Evolutionary conservation across 1,140 invertebrate genomes (phyloP), one percentile per base, ranked within the genome.

Genomic region (Bombus cullumanus): DNA sequence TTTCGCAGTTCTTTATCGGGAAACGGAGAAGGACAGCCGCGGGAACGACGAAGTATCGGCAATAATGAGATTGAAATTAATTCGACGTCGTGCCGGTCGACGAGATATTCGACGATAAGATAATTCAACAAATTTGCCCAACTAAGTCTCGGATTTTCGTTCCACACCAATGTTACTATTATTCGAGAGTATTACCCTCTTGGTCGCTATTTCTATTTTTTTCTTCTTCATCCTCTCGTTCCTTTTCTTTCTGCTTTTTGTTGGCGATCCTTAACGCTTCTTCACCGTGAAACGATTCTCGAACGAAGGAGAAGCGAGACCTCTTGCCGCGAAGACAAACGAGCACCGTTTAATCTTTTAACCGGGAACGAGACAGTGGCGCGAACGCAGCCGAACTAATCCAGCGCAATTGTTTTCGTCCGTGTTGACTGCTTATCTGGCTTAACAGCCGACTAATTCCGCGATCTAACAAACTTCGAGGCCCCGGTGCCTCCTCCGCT

Each of bases 381-480:
- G 89, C 66, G 85, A 85, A 71, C 83, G 86, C 81, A 75, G 81
- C 85, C 87, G 87, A 85, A 81, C 77, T 91, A 93, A 92, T 94
- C 91, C 91, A 89, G 88, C 78, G 90, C 91, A 94, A 94, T 93
- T 94, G 94, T 94, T 95, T 94, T 93, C 93, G 86, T 91, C 88
- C 93, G 92, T 94, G 94, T 94, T 93, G 90, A 87, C 92, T 94
- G 93, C 94, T 95, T 95, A 95, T 95, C 94, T 92, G 92, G 93
- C 92, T 94, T 94, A 95, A 95, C 94, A 92, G 94, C 91, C 93
- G 94, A 95, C 94, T 95, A 94, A 95, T 93, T 95, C 92, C 85
- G 87, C 88, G 90, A 93, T 94, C 91, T 92, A 93, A 92, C 91
- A 91, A 94, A 95, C 86, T 94, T 94, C 89, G 89, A 92, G 88